A percentile compares a stretch with the other conserved stretches of the same genome.
phyloP scores from a whole-genome alignment of 2,797 vertebrate species.

The Diplodus sargus region DNA sequence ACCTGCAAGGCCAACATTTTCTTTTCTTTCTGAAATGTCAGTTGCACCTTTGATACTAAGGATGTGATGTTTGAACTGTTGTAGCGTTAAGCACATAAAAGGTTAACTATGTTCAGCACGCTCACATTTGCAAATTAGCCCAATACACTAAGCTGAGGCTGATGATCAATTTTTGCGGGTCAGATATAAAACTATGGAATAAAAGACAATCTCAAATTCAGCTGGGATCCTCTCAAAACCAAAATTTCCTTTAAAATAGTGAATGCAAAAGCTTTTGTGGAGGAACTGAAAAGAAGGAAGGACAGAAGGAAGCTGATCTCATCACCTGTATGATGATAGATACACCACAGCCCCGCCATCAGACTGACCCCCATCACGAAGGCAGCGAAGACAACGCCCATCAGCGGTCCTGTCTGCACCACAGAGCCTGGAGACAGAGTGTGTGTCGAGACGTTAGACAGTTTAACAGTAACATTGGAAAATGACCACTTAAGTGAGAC shows the following conservation, averaged over 20 bases:
- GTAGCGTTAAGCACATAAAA: neutral
- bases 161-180: neutral
- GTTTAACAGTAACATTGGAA: neutral
- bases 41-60: neutral
- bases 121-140: neutral
- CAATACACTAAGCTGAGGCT: neutral
- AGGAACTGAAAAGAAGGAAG: too few species aligned
- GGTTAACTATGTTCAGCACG: neutral
- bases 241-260: too few species aligned
- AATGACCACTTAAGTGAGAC: slow-evolving; percentile 14
- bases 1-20: neutral
- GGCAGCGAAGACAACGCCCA: slow-evolving; percentile 85
- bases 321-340: slow-evolving; percentile 86
- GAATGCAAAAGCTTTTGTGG: neutral
- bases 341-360: slow-evolving; percentile 87
- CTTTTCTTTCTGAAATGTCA: neutral
- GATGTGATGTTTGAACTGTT: neutral
- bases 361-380: slow-evolving; percentile 87
- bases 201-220: neutral
- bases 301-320: neutral
- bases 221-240: neutral
- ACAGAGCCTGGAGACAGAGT: slow-evolving; percentile 59
- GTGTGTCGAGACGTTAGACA: neutral
- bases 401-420: slow-evolving; percentile 70
- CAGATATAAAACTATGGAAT: neutral